Conservation (phyloP, 92 coral and sea anemone genomes). For the Micromussa lordhowensis region DNA sequence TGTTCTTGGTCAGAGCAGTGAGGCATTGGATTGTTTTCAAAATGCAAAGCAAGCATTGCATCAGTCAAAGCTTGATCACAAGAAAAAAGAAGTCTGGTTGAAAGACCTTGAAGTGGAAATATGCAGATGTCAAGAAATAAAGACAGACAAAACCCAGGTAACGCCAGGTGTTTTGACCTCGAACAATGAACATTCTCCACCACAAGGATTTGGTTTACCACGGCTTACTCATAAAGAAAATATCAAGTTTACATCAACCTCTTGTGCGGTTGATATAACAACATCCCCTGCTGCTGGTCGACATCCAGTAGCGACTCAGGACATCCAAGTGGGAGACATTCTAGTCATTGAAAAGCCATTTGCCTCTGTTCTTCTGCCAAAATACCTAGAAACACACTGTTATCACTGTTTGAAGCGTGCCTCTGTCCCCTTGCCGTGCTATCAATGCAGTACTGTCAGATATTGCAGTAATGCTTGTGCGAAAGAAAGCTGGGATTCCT, state of each 20-base stretch:
- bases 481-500: slow-evolving; percentile 77
- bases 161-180: slow-evolving; percentile 12
- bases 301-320: slow-evolving; percentile 79
- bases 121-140: slow-evolving; percentile 5
- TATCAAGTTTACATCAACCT: slow-evolving; percentile 66
- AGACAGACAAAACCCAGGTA: slow-evolving; percentile 7
- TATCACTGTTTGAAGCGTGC: slow-evolving; percentile 79
- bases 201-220: slow-evolving; percentile 27
- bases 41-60: slow-evolving; percentile 65
- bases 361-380: slow-evolving; percentile 92
- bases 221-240: slow-evolving; percentile 48
- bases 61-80: slow-evolving; percentile 68
- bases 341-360: slow-evolving; percentile 88
- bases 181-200: background rate
- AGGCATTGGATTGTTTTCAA: slow-evolving; percentile 63
- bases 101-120: slow-evolving; percentile 74
- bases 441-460: slow-evolving; percentile 82
- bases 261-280: slow-evolving; percentile 67
- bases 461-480: slow-evolving; percentile 85
- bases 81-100: slow-evolving; percentile 61
- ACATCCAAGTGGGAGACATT: slow-evolving; percentile 87
- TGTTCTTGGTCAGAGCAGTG: slow-evolving; percentile 48
- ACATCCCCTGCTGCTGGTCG: slow-evolving; percentile 67
- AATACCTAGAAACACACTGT: slow-evolving; percentile 77
- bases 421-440: slow-evolving; percentile 79